Base-by-base conservation (phyloP, 2,797 vertebrate species). In the Eulemur rubriventer region DNA sequence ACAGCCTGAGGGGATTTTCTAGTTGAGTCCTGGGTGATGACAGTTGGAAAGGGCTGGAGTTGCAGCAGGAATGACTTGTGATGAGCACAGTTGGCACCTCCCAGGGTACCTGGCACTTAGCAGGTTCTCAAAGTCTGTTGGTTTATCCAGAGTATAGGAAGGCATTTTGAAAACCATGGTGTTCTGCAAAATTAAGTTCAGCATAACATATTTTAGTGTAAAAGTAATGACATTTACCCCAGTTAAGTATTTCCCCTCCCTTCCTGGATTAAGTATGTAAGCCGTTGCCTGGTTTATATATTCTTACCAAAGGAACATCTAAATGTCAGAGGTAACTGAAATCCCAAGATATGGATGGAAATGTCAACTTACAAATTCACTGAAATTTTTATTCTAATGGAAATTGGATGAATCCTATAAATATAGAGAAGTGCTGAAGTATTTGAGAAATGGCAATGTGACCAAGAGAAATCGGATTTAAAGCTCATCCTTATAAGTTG, bases 271-370 rank as follows among this genome's bases (percentile, higher is more conserved):
- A 83, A 92, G 24, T 6, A 81, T 59, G 20, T 78, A 76, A 90
- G n/a, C 35, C 4, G 1, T 90, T 43, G 65, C 6, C 41, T 94
- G 80, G 28, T 79, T 90, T 81, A 69, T 79, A 46, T 72, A 75
- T 75, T 92, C 70, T 90, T 69, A 90, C 26, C n/a, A 57, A 96
- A 90, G 70, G 46, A 69, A 70, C 70, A 84, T 46, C 43, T 79
- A 94, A 96, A 92, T 95, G 76, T 92, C 93, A 94, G 76, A 65
- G 30, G 59, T 55, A n/a, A 94, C 13, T 35, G 38, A 80, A 91
- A 90, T 72, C 57, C 52, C 50, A 84, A 81, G 63, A 13, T 63
- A 88, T 18, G 72, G 57, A 72, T 90, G 70, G 81, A 96, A 94
- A 94, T 92, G n/a, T 90, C 91, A 94, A 67, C 55, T 79, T 91